Evolutionary conservation across 2,113 vertebrate species (phyloP).

Genomic region (Ranitomeya variabilis): DNA sequence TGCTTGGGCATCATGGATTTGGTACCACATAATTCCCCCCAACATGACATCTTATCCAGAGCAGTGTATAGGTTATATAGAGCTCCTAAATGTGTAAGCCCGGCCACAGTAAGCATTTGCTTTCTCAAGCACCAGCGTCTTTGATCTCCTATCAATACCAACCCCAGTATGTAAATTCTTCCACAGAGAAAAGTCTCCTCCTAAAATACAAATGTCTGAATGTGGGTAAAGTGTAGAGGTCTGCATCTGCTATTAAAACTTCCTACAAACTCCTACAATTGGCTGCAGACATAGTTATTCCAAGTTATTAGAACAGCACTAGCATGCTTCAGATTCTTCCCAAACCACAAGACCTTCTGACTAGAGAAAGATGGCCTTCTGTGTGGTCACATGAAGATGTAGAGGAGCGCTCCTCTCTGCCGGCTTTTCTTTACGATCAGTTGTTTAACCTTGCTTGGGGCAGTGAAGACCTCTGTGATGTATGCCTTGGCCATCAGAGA

Average conservation of each 20-base stretch:
- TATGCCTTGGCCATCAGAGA: not conserved
- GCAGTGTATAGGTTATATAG: too few species aligned
- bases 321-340: slow-evolving; percentile 44
- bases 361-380: not conserved
- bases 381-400: not conserved
- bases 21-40: not conserved
- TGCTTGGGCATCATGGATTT: not conserved
- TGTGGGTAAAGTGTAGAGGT: not conserved
- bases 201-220: not conserved
- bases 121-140: too few species aligned
- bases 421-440: not conserved
- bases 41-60: not conserved
- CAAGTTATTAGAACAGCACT: not conserved
- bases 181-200: not conserved
- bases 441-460: not conserved
- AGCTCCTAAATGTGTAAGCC: too few species aligned
- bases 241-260: not conserved
- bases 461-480: not conserved
- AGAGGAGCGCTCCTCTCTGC: not conserved
- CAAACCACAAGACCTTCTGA: slow-evolving; percentile 27
- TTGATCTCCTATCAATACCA: too few species aligned
- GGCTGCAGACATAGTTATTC: slow-evolving; percentile 1
- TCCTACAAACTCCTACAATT: not conserved
- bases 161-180: too few species aligned
- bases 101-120: too few species aligned